Evolutionary conservation across 2,888 invertebrate species (phyloP).

Genomic region (Yponomeuta plumbellus): DNA sequence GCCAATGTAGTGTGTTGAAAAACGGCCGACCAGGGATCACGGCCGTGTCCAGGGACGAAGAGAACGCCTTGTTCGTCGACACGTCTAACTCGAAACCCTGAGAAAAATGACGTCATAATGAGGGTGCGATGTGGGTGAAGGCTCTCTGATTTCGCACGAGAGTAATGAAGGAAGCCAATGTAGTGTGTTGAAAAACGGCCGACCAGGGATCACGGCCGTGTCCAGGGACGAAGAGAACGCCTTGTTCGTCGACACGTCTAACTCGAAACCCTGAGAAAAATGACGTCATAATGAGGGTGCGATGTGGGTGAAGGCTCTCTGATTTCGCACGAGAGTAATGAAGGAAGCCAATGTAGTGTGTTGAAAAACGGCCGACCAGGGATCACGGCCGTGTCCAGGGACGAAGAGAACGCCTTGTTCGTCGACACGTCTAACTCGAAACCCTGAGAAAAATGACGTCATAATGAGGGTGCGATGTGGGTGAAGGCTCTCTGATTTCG

Average conservation of each 20-base stretch:
- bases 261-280: constrained; percentile 80
- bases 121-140: too few relatives aligned
- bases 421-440: too few relatives aligned
- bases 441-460: too few relatives aligned
- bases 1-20: constrained; percentile 97
- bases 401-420: too few relatives aligned
- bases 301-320: too few relatives aligned
- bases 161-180: too few relatives aligned
- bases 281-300: background rate
- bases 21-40: constrained; percentile 87
- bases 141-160: too few relatives aligned
- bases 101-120: background rate
- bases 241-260: constrained; percentile 88
- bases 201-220: constrained; percentile 82
- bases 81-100: constrained; percentile 88
- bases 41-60: constrained; percentile 89
- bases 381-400: constrained; percentile 87
- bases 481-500: too few relatives aligned
- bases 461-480: too few relatives aligned
- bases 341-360: too few relatives aligned
- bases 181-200: constrained; percentile 96
- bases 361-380: constrained; percentile 93
- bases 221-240: constrained; percentile 92
- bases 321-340: too few relatives aligned
- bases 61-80: constrained; percentile 89